These are phyloP conservation scores for Rhogogaster chlorosoma DNA, from an alignment of 2,888 invertebrate species.

Conservation along the genomic window DNA sequence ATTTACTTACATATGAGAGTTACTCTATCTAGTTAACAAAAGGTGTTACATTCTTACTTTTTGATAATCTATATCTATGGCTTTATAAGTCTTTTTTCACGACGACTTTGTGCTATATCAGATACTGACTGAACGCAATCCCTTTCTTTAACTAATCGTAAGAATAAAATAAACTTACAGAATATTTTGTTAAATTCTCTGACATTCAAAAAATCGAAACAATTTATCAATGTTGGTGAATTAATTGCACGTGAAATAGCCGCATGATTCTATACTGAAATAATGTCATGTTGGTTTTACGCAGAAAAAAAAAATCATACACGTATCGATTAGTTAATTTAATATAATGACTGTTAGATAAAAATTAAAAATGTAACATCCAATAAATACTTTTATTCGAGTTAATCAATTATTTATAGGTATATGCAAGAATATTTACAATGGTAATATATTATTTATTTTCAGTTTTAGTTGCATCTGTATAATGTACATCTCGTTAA, in stretches of 20 bases:
- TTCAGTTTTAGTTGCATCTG: slow-evolving; percentile 22
- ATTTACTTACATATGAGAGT: slow-evolving; percentile 33
- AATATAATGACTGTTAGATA: slow-evolving; percentile 46
- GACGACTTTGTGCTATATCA: neutral
- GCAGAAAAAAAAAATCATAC: neutral
- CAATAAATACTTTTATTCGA: slow-evolving; percentile 50
- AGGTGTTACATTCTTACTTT: slow-evolving; percentile 45
- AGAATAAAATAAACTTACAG: neutral
- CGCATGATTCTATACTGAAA: neutral
- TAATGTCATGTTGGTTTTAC: slow-evolving; percentile 18
- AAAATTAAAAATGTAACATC: slow-evolving; percentile 49
- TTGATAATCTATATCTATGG: slow-evolving; percentile 27
- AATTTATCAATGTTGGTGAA: neutral
- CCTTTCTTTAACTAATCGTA: neutral
- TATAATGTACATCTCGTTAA: slow-evolving; percentile 28
- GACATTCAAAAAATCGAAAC: neutral
- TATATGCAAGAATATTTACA: slow-evolving; percentile 49
- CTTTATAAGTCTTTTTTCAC: slow-evolving; percentile 9
- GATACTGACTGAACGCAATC: neutral
- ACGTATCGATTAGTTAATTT: neutral
- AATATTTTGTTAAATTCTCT: neutral
- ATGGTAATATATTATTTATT: slow-evolving; percentile 42
- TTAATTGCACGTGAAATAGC: neutral
- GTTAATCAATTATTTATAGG: slow-evolving; percentile 26
- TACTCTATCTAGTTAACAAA: slow-evolving; percentile 33